A percentile compares a stretch with the other conserved stretches of the same genome.
These are phyloP conservation scores for Amblyteles armatorius DNA, from an alignment of 2,888 invertebrate genomes.

Conservation along the genomic window DNA sequence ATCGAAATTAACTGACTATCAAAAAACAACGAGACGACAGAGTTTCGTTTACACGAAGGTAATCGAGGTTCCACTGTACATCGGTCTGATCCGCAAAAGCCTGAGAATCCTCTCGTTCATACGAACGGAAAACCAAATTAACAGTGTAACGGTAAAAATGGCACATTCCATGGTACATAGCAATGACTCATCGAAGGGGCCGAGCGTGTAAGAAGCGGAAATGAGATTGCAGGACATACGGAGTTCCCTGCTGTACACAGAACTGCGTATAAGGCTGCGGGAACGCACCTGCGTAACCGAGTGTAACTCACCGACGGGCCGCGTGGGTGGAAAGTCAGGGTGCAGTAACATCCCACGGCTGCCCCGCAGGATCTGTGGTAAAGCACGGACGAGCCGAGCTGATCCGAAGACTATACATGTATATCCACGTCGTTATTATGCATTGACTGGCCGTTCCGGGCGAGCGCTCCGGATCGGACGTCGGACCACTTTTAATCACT, in stretches of 20 bases:
- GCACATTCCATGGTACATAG: background rate
- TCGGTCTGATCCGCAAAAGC: background rate
- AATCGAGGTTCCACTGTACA: background rate
- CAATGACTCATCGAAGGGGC: background rate
- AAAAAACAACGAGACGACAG: too few relatives aligned
- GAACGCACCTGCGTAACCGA: conserved; percentile 49
- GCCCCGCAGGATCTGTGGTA: conserved; percentile 21
- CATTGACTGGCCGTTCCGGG: conserved; percentile 66
- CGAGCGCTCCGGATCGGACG: conserved; percentile 69
- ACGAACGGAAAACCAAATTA: background rate
- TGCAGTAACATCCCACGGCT: conserved; percentile 12
- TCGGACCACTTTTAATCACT: conserved; percentile 78
- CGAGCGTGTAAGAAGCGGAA: background rate
- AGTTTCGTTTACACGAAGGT: background rate
- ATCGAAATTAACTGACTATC: background rate
- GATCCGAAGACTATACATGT: conserved; percentile 31
- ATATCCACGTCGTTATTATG: conserved; percentile 69
- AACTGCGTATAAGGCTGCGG: conserved; percentile 25
- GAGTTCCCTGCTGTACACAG: background rate
- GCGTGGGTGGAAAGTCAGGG: conserved; percentile 38
- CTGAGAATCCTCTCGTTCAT: background rate
- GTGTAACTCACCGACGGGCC: conserved; percentile 29
- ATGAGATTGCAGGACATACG: background rate
- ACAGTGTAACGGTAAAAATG: background rate
- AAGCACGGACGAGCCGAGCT: conserved; percentile 8